Conservation (phyloP, 2,797 vertebrate species). For the Loris lydekkerianus region DNA sequence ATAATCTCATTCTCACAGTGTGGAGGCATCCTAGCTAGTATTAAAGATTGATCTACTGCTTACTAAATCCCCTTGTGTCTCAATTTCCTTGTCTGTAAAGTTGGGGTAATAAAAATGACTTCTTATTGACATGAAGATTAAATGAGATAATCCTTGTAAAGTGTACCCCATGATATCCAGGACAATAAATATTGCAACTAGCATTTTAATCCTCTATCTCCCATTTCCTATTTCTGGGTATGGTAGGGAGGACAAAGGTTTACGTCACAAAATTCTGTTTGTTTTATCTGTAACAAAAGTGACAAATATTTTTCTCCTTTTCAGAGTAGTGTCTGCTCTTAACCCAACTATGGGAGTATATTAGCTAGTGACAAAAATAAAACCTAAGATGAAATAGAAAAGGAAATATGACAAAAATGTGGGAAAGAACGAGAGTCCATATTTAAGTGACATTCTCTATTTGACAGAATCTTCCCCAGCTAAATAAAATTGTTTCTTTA, state of each 20-base stretch:
- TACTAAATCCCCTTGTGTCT: neutral
- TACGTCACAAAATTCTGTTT: neutral
- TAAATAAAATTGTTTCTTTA: conserved; percentile 25
- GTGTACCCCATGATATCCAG: neutral
- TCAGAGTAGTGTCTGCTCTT: neutral
- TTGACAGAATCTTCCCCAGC: neutral
- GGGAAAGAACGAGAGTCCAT: neutral
- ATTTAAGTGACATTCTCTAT: neutral
- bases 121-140: neutral
- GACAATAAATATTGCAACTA: neutral
- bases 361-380: neutral
- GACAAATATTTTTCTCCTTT: neutral
- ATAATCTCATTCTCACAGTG: neutral
- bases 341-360: neutral
- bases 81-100: neutral
- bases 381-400: neutral
- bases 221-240: neutral
- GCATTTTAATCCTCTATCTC: neutral
- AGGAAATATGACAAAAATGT: neutral
- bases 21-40: neutral
- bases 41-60: conserved; percentile 16
- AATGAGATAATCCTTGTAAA: neutral
- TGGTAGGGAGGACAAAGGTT: neutral
- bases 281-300: neutral
- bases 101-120: neutral